Base-by-base conservation (phyloP, 2,888 invertebrate genomes). In the Conistra vaccinii region DNA sequence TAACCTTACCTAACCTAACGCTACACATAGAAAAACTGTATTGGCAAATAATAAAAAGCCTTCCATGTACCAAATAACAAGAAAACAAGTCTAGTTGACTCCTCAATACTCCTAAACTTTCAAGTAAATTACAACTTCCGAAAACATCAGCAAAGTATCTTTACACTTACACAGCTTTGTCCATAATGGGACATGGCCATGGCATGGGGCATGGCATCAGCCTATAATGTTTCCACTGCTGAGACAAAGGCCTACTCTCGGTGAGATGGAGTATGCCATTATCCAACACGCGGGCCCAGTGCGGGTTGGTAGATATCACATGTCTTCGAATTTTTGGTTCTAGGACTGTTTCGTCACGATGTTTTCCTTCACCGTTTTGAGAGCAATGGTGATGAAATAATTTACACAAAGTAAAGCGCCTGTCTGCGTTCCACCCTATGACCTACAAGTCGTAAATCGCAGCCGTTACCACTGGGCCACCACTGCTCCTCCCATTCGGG, bases 101-200 rank as follows among this genome's bases (percentile, higher is more conserved):
- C 26, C 20, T 14, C n/a, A n/a, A 32, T 48, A 32, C 7, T 14
- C 17, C 2, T 39, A 61, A n/a, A 14, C 26, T n/a, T 45, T 35
- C 3, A 68, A 39, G 53, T 20, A 26, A 51, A 60, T 53, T 0
- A 53, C 2, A 5, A 20, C 14, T 57, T 57, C 48, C 35, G 4
- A 45, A 53, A 29, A 66, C 39, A 58, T 17, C 0, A 2, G 26
- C 39, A 2, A 35, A 5, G 7, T 9, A n/a, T 26, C 23, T 48
- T 60, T 26, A 42, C n/a, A n/a, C n/a, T n/a, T n/a, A 69, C 7
- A 39, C 39, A 73, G 55, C 42, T 78, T 83, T 71, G 51, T 69
- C 39, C 57, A 66, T 66, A 85, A 83, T 68, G 62, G 17, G 57
- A 70, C 74, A 76, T 81, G 80, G 23, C 9, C 74, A 76, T 81